Evolutionary conservation across 2,797 vertebrate genomes (phyloP), one percentile per base, ranked within the genome.

Genomic region (Melanotaenia nigrans): DNA sequence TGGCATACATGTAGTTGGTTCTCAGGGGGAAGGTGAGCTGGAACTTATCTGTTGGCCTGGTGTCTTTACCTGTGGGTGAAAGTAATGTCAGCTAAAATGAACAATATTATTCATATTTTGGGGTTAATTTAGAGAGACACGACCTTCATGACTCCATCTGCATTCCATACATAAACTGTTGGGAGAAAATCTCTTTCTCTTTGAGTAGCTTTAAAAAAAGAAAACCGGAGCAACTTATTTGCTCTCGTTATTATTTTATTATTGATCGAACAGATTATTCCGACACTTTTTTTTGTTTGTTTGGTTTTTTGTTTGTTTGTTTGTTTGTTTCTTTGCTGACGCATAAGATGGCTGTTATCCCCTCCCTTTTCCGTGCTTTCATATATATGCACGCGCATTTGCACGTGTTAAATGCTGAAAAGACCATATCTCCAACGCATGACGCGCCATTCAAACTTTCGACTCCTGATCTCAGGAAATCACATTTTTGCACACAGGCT

Each of bases 1-100:
- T 98, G 84, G 96, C 97, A 0, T 97, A 99, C 97, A 99, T 98
- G 93, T 99, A 99, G 94, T 99, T 98, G 84, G 97, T 99, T 75
- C 97, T 94, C 83, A 99, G 91, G 0, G 96, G 96, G 85, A 99
- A 98, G 0, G 96, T 98, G 84, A 99, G 95, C 94, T 99, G 97
- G 87, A 99, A 98, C 83, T 95, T 95, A 73, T 98, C 97, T 11
- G 94, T 85, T 0, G 96, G 96, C 18, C 96, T 92, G 87, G 82
- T 96, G 73, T 97, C 96, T 89, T 96, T 98, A 68, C 96, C 97
- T 98, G 92, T 2, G 47, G 35, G 63, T 3, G 14, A 81, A 20
- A 76, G 33, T 1, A 8, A 13, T 22, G 12, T 22, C n/a, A 1
- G 10, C 25, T 24, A 24, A 36, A 61, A 13, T 7, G 14, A 40